Base-by-base conservation (phyloP, 2,888 invertebrate genomes). In the Synergus japonicus region DNA sequence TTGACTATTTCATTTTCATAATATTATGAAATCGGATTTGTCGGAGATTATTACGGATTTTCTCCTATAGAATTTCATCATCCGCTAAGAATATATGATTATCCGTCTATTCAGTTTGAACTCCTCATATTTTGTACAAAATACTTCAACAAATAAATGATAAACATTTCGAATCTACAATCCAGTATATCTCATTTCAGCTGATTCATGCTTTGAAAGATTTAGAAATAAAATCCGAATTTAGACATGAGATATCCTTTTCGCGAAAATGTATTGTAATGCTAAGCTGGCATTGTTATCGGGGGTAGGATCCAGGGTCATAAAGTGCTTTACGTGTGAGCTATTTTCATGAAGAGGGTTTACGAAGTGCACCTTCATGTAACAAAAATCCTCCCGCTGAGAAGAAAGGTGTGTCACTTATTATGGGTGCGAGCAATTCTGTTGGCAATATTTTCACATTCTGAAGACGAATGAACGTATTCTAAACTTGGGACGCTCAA, bases 361-460 rank as follows among this genome's bases (percentile, higher is more conserved):
- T 37, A 37, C 54, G n/a, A 73, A 73, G 73, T 73, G 73, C 73
- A 73, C 37, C 54, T 73, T 54, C 54, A 54, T 73, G 54, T 73
- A 15, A 37, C 18, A 29, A 37, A 54, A 37, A 73, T 73, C 5
- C 29, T 49, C 54, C 54, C 37, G 41, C 54, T 15, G 49, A 73
- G 12, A 37, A 73, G n/a, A 73, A 73, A 73, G 9, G 54, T 37
- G 54, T 54, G 29, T 15, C 73, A 73, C 29, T 73, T 54, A n/a
- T 73, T 37, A 44, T 44, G 43, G 43, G n/a, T 54, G 9, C 8
- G 37, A 49, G 73, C 49, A 49, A 54, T 37, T 73, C 37, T 9
- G 73, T 73, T 37, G n/a, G 15, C 8, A 69, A 69, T 4, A 73
- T 54, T 73, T 54, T 37, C n/a, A 73, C 73, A 73, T 54, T 41